Percentiles rank a stretch among this genome's conserved stretches.
Evolutionary conservation across 2,797 vertebrate species (phyloP).

Genomic region (Acrossocheilus wenchowensis): DNA sequence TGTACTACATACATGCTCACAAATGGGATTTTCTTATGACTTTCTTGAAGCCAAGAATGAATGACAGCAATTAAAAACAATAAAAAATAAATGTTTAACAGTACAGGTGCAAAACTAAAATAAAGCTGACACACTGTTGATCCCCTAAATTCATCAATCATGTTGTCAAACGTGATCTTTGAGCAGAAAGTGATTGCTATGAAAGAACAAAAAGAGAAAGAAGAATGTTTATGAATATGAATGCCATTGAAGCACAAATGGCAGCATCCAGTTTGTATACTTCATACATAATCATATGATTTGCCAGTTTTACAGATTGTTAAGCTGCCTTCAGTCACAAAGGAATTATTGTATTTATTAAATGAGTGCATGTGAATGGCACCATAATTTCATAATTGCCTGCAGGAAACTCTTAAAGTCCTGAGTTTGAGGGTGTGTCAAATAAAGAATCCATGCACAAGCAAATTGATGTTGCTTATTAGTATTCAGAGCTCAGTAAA

Average conservation of each 20-base stretch:
- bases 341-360: not conserved
- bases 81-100: not conserved
- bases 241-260: not conserved
- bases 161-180: not conserved
- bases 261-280: not conserved
- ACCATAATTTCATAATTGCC: not conserved
- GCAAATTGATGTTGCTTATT: not conserved
- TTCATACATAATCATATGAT: not conserved
- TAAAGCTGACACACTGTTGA: not conserved
- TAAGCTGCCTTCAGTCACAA: slow-evolving; percentile 17
- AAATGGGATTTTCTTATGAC: not conserved
- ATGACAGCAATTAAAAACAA: not conserved
- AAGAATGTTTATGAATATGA: not conserved
- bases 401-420: not conserved
- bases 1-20: not conserved
- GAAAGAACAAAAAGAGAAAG: not conserved
- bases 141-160: not conserved
- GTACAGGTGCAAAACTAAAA: no score
- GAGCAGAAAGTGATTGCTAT: not conserved
- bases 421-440: not conserved
- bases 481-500: not conserved
- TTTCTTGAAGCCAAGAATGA: not conserved
- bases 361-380: not conserved
- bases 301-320: slow-evolving; percentile 7
- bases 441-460: not conserved